phyloP scores from a whole-genome alignment of 2,888 invertebrate species.

The Andrena flavipes region DNA sequence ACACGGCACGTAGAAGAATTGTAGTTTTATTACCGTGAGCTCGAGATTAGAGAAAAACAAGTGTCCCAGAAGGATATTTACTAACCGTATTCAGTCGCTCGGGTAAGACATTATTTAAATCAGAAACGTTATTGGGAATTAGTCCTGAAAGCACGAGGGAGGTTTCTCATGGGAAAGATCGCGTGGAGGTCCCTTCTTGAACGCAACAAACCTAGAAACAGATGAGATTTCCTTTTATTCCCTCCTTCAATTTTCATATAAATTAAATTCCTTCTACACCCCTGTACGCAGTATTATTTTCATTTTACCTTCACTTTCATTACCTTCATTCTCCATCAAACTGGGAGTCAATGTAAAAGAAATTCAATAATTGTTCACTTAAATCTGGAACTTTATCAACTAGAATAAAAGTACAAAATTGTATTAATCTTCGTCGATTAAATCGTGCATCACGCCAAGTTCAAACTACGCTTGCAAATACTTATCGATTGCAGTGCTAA shows the following conservation, averaged over 20 bases:
- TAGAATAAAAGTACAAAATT: no score
- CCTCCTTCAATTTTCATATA: not conserved
- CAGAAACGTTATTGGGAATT: constrained; percentile 4
- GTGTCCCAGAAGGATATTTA: not conserved
- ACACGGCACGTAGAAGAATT: not conserved
- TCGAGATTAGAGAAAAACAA: constrained; percentile 4
- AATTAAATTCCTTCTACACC: not conserved
- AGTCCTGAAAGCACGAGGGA: not conserved
- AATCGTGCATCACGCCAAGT: no score
- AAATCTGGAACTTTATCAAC: no score
- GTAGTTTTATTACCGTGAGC: not conserved
- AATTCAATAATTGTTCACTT: no score
- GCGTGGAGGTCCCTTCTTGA: not conserved
- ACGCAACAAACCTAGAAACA: not conserved
- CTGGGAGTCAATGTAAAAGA: not conserved
- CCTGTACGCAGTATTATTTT: not conserved
- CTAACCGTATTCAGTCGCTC: not conserved
- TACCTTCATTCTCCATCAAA: not conserved
- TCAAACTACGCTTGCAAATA: no score
- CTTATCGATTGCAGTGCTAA: no score
- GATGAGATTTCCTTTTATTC: not conserved
- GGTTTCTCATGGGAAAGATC: not conserved
- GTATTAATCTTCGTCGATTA: no score
- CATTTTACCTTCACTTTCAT: no score
- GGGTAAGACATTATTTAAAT: constrained; percentile 23